These are phyloP conservation scores for Podiceps cristatus DNA, from an alignment of 2,113 vertebrate genomes.

Conservation along the genomic window DNA sequence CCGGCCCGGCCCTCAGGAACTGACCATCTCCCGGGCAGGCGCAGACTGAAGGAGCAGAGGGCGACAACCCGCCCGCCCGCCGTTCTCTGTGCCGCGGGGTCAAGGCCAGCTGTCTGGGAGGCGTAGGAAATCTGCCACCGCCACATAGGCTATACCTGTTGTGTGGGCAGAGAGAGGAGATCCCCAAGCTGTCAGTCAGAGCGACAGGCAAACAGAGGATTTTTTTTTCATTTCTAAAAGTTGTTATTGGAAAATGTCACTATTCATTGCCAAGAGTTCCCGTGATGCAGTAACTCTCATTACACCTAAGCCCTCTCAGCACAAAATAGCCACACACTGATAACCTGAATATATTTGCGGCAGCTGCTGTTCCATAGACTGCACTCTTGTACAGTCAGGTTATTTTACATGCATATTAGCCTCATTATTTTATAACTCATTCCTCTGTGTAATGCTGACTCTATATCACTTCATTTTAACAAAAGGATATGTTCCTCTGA, in stretches of 20 bases:
- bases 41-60: fast-evolving
- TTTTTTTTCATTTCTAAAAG: not conserved
- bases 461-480: slow-evolving; percentile 3
- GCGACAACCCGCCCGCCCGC: fast-evolving
- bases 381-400: not conserved
- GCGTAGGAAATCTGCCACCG: not conserved
- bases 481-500: not conserved
- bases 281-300: slow-evolving; percentile 1
- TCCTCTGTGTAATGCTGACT: slow-evolving; percentile 29
- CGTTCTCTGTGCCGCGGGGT: fast-evolving
- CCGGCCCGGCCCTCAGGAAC: fast-evolving
- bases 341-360: slow-evolving; percentile 32
- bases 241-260: slow-evolving; percentile 40
- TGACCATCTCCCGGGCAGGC: fast-evolving
- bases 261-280: slow-evolving; percentile 24
- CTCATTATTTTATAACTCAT: slow-evolving; percentile 38
- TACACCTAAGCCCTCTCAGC: slow-evolving; percentile 48
- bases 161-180: not conserved
- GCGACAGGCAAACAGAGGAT: not conserved
- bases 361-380: slow-evolving; percentile 42
- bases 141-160: not conserved
- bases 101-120: fast-evolving
- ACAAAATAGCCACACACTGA: slow-evolving; percentile 8
- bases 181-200: not conserved
- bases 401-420: slow-evolving; percentile 52